Evolutionary conservation across 2,113 vertebrate species (phyloP), one percentile per base, ranked within the genome.

Genomic region (Jacana jacana): DNA sequence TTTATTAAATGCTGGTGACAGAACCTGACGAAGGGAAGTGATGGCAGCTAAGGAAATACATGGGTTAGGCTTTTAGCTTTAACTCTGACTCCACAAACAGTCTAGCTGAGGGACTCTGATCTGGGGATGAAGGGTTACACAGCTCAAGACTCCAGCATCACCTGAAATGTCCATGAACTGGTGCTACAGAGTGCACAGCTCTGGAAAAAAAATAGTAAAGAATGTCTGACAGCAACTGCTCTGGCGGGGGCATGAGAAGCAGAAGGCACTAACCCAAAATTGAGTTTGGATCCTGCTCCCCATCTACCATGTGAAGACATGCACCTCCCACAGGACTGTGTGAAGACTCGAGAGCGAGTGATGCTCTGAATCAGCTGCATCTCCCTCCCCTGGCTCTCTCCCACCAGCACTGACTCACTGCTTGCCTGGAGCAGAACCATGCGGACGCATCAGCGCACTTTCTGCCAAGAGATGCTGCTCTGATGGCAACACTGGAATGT

Each of bases 341-440:
- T 0, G 3, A 30, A 71, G 69, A 18, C n/a, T 35, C 8, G 0
- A 48, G 33, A 51, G 58, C 7, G 16, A 52, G 39, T 6, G 18
- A 33, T 27, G 33, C 35, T 46, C 76, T 46, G 60, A 35, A 27
- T 28, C 58, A 80, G 73, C 61, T 7, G 2, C 17, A 54, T 54
- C 39, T 35, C 7, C 13, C 19, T 71, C 19, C 24, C 25, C 37
- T 8, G 37, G 9, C 10, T 17, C 57, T 40, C 63, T 66, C 57
- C 33, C 42, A 42, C 63, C 19, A 17, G 60, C 69, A 20, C 20
- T 33, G 69, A 76, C 63, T 77, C 42, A 10, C 49, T 28, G 48
- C 40, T 61, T 31, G 0, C 0, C 76, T 25, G 13, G 42, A 51
- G 58, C 0, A 27, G 25, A 46, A 30, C 64, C 48, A 18, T 1